These are phyloP conservation scores for Paraescarpia echinospica DNA, from an alignment of 1,140 invertebrate genomes.

Conservation along the genomic window DNA sequence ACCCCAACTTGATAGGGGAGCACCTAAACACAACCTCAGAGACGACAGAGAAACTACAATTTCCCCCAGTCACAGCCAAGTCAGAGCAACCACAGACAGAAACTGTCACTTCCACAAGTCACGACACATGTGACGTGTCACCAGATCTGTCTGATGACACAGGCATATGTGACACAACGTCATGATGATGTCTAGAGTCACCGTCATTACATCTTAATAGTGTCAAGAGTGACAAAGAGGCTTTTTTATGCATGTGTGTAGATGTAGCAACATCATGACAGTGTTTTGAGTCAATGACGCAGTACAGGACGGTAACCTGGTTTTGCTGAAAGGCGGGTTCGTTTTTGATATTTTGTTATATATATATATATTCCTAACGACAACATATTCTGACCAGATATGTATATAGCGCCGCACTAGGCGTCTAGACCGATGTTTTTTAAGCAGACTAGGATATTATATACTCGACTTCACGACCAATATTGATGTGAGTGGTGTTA, in stretches of 20 bases:
- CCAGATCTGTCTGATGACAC: background rate
- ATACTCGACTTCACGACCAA: too few species aligned
- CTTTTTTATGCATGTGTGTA: background rate
- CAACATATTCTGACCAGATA: too few species aligned
- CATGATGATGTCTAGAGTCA: background rate
- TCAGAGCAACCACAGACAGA: background rate
- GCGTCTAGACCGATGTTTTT: too few species aligned
- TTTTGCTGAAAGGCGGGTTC: too few species aligned
- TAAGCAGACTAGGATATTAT: too few species aligned
- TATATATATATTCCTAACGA: too few species aligned
- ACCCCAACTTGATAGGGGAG: constrained; percentile 52
- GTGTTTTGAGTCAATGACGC: too few species aligned
- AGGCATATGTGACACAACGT: background rate
- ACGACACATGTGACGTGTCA: background rate
- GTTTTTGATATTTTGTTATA: too few species aligned
- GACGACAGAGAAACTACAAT: constrained; percentile 49
- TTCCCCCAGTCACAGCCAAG: background rate
- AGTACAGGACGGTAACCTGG: too few species aligned
- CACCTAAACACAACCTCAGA: constrained; percentile 44
- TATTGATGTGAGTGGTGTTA: too few species aligned
- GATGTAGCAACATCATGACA: too few species aligned
- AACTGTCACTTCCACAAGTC: background rate
- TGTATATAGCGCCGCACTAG: too few species aligned
- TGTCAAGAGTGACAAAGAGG: background rate
- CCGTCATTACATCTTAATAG: background rate